Base-by-base conservation (phyloP, 2,113 vertebrate genomes). In the Coreoperca whiteheadi region DNA sequence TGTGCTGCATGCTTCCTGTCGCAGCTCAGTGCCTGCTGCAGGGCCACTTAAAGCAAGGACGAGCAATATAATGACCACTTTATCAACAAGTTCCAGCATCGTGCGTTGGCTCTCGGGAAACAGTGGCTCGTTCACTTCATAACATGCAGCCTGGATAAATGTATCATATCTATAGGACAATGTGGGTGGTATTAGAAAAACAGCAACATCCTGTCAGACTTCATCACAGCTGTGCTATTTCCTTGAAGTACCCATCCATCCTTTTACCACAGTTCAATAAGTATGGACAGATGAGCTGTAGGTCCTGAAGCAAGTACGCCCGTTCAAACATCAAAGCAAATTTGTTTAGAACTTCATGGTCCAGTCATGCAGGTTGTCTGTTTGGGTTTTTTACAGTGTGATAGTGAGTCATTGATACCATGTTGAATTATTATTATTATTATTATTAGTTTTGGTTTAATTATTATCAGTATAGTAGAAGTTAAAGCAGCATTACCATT, bases 181-280 rank as follows among this genome's bases (percentile, higher is more conserved):
- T 69, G 91, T 85, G 88, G 88, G 79, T 57, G 69, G 79, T 59
- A 72, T 74, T 64, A 74, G 65, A 83, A 72, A 86, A 90, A 84
- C 71, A 79, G 64, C 53, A 69, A 76, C 50, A 74, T 74, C n/a
- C 61, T 83, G 79, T 76, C 88, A 87, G 56, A 67, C 74, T 74
- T 67, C 34, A 74, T 77, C 51, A 77, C 70, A 63, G 79, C 53
- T 56, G 2, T 23, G 54, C 65, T 67, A 0, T 64, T 77, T 80
- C 51, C 20, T 70, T 77, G 56, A 83, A 81, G 63, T 73, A 48
- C 23, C 69, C 75, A 64, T 73, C 75, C 75, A 48, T 84, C 60
- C 64, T 83, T 80, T 81, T n/a, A 79, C 43, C 54, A 67, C 72
- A 73, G 64, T 60, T 68, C 68, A 70, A 5, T 61, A 69, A 71